These are phyloP conservation scores for Drosophila stalkeri DNA, from an alignment of 2,888 invertebrate genomes.

Conservation along the genomic window DNA sequence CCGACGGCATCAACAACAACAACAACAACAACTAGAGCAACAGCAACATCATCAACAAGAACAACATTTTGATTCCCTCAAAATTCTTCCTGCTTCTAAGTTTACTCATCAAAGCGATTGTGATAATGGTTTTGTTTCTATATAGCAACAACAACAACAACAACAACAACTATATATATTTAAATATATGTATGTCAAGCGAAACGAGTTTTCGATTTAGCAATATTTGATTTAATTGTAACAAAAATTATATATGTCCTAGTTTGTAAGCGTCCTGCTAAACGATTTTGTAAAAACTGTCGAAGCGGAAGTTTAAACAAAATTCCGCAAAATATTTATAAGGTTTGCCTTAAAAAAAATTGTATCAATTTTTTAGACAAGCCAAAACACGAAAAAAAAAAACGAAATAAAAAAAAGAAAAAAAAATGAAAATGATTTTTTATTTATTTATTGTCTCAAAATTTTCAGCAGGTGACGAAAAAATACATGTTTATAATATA, in stretches of 20 bases:
- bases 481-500: too few species aligned
- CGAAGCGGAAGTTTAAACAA: conserved; percentile 25
- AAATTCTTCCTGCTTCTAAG: conserved; percentile 37
- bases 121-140: conserved; percentile 82
- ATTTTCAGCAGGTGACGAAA: conserved; percentile 17
- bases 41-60: not conserved
- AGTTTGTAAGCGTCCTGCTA: conserved; percentile 54
- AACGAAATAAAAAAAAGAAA: conserved; percentile 18
- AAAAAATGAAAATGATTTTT: not conserved
- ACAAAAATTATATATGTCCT: conserved; percentile 47
- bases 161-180: not conserved
- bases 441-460: conserved; percentile 20
- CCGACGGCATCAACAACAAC: conserved; percentile 21
- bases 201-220: conserved; percentile 54
- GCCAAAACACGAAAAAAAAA: conserved; percentile 45
- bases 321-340: conserved; percentile 29
- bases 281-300: conserved; percentile 45
- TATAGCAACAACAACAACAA: conserved; percentile 34
- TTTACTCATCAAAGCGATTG: conserved; percentile 84
- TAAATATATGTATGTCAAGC: conserved; percentile 23
- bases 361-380: conserved; percentile 82
- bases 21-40: conserved; percentile 13
- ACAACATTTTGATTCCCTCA: not conserved
- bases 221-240: conserved; percentile 50
- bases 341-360: conserved; percentile 70